phyloP scores from a whole-genome alignment of 1,140 invertebrate species.

The Geopemphigus sp. region DNA sequence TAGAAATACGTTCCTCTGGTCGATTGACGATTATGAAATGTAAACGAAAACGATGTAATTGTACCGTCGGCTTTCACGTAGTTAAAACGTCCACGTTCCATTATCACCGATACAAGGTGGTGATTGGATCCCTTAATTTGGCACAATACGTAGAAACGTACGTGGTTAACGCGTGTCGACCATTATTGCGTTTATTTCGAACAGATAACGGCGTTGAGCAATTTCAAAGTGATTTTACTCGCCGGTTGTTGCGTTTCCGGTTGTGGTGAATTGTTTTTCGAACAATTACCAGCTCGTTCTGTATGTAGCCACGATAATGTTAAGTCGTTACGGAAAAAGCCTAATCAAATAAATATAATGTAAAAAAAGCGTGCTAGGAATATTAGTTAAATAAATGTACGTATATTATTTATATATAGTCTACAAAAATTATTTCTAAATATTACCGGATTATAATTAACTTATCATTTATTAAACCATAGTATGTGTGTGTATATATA shows the following conservation, averaged over 20 bases:
- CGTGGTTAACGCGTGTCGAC: neutral
- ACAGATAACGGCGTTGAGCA: constrained; percentile 13
- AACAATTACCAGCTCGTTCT: neutral
- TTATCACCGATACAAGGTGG: neutral
- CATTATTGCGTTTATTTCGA: constrained; percentile 12
- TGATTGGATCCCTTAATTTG: neutral
- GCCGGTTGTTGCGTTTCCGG: neutral
- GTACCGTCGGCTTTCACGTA: too few relatives aligned
- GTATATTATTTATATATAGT: too few relatives aligned
- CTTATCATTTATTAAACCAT: neutral
- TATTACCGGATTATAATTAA: too few relatives aligned
- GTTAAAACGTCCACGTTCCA: constrained; percentile 14
- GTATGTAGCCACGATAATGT: neutral
- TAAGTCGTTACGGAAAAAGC: neutral
- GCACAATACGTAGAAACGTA: neutral
- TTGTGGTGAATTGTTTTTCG: neutral
- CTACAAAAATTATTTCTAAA: too few relatives aligned
- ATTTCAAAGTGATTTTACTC: constrained; percentile 29
- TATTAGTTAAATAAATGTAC: too few relatives aligned
- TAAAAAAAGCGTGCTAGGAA: neutral
- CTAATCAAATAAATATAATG: neutral
- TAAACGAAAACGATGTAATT: too few relatives aligned
- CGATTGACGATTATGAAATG: neutral
- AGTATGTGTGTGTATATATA: too few relatives aligned
- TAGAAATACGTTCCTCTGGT: neutral